Conservation (phyloP, 2,113 vertebrate genomes). For the Myocastor coypus region DNA sequence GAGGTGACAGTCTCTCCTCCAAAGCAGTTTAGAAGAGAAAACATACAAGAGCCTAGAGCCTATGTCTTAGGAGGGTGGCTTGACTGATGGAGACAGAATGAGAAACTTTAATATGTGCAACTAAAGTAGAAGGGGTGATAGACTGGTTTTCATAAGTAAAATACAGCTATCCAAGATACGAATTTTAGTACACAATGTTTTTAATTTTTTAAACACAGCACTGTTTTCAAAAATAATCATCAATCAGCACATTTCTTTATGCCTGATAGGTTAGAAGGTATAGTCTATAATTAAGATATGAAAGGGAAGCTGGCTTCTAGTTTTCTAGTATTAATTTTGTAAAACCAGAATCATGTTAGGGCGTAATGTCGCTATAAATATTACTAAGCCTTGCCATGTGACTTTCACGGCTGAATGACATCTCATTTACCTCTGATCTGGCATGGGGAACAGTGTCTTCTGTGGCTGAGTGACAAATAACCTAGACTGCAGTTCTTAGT, state of each 20-base stretch:
- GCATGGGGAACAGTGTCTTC: fast-evolving
- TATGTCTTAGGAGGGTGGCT: neutral
- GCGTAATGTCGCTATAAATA: neutral
- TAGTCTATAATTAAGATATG: neutral
- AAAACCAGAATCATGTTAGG: neutral
- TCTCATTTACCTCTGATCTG: neutral
- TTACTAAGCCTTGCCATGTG: neutral
- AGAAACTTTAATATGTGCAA: neutral
- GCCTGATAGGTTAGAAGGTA: neutral
- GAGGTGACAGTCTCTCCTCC: constrained; percentile 52
- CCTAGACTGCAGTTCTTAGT: neutral
- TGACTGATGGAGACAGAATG: neutral
- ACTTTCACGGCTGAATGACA: neutral
- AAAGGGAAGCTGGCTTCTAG: neutral
- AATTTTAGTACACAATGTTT: neutral
- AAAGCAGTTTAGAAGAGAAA: constrained; percentile 59
- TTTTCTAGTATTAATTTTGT: constrained; percentile 18
- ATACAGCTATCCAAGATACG: neutral
- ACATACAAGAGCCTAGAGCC: neutral
- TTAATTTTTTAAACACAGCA: neutral
- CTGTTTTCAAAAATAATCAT: neutral
- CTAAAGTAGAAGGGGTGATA: neutral
- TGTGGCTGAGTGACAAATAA: neutral
- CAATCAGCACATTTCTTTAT: neutral
- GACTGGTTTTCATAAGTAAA: neutral